phyloP scores from a whole-genome alignment of 2,888 invertebrate species.

The Lasius fuliginosus region DNA sequence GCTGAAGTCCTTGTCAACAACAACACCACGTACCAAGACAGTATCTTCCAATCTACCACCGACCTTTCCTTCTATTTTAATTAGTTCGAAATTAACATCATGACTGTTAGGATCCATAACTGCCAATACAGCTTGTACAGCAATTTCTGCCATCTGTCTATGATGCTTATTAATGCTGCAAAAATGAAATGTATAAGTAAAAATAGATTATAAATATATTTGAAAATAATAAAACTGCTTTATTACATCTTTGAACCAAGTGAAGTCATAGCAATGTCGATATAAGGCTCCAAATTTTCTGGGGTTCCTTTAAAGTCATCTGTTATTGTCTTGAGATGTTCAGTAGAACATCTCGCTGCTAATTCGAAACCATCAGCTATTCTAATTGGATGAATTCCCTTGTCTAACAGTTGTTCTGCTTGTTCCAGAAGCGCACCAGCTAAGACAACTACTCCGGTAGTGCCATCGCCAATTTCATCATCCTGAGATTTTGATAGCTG shows the following conservation, averaged over 20 bases:
- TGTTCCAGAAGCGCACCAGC: conserved; percentile 97
- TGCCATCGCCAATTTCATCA: conserved; percentile 99
- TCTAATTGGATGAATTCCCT: conserved; percentile 99
- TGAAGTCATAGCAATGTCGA: conserved; percentile 99
- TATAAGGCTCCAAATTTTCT: conserved; percentile 94
- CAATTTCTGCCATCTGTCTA: conserved; percentile 99
- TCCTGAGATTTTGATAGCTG: conserved; percentile 99
- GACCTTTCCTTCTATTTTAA: conserved; percentile 99
- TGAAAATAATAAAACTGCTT: neutral
- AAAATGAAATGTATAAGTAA: conserved; percentile 51
- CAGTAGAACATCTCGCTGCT: conserved; percentile 95
- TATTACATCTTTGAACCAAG: conserved; percentile 97
- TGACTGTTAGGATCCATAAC: conserved; percentile 97
- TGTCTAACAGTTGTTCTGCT: conserved; percentile 96
- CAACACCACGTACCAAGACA: conserved; percentile 97
- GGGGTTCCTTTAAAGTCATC: conserved; percentile 95
- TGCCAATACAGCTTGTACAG: conserved; percentile 98
- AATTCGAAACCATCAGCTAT: conserved; percentile 99
- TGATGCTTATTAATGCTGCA: conserved; percentile 97
- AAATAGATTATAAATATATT: conserved; percentile 8
- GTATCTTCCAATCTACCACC: conserved; percentile 99
- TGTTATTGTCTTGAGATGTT: conserved; percentile 95
- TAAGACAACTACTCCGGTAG: conserved; percentile 98
- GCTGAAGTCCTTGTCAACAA: conserved; percentile 99
- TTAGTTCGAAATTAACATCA: conserved; percentile 99